phyloP scores from a whole-genome alignment of 1,140 invertebrate genomes.

The Portunus trituberculatus region DNA sequence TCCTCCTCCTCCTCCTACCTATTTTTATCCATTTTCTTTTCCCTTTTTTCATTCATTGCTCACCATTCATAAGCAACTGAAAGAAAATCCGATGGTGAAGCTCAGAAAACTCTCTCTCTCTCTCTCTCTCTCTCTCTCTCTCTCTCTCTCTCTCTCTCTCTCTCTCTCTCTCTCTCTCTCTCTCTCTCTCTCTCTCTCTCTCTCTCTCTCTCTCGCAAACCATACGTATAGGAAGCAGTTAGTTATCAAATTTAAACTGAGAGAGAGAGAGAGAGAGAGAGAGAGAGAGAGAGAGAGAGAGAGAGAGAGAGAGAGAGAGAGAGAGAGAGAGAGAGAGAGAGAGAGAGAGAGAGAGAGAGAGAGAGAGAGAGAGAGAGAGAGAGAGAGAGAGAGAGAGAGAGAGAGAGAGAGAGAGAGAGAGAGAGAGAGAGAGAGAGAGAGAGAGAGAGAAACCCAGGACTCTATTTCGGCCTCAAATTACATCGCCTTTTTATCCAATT shows the following conservation, averaged over 20 bases:
- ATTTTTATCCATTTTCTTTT: neutral
- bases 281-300: neutral
- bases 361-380: conserved; percentile 28
- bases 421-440: conserved; percentile 12
- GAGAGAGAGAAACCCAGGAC: neutral
- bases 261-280: neutral
- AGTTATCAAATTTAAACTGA: neutral
- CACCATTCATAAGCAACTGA: neutral
- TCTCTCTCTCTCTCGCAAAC: no score
- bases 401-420: neutral
- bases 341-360: neutral
- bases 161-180: no score
- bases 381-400: neutral
- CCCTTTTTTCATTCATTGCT: neutral
- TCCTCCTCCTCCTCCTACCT: no score
- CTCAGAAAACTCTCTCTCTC: neutral
- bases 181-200: no score
- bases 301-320: neutral
- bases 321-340: neutral
- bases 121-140: no score
- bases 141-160: no score
- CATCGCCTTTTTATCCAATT: conserved; percentile 45
- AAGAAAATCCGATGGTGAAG: no score
- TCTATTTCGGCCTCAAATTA: neutral
- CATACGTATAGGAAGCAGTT: neutral